Percentiles rank a stretch among this genome's conserved stretches.
Evolutionary conservation across 2,113 vertebrate species (phyloP).

Genomic region (Tragelaphus imberbis): DNA sequence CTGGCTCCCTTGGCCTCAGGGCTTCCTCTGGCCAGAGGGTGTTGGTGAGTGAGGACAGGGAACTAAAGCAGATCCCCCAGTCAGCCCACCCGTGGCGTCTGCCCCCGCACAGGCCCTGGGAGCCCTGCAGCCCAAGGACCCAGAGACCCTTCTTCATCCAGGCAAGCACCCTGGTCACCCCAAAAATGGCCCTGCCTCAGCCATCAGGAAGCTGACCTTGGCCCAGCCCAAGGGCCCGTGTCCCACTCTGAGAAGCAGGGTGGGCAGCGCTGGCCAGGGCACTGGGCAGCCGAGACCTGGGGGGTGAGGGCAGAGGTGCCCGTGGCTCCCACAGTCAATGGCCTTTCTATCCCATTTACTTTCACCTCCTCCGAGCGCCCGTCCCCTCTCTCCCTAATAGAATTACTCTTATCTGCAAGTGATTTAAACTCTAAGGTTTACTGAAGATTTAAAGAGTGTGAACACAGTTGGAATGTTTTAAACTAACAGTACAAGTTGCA

Average conservation of each 20-base stretch:
- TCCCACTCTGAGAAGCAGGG: neutral
- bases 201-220: rapidly evolving
- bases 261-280: neutral
- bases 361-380: constrained; percentile 69
- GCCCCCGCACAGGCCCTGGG: neutral
- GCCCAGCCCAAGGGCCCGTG: neutral
- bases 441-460: constrained; percentile 94
- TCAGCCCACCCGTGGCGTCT: neutral
- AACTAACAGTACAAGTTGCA: constrained; percentile 87
- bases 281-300: constrained; percentile 52
- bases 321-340: constrained; percentile 52
- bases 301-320: constrained; percentile 69
- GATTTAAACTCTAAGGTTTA: constrained; percentile 86
- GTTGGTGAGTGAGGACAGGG: rapidly evolving
- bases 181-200: too few relatives aligned
- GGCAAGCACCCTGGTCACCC: too few relatives aligned
- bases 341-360: constrained; percentile 34
- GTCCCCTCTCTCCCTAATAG: constrained; percentile 77
- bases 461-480: constrained; percentile 94
- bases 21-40: neutral
- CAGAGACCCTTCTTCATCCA: neutral
- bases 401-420: constrained; percentile 89
- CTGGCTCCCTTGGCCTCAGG: neutral
- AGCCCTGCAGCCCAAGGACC: neutral
- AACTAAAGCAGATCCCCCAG: rapidly evolving